Evolutionary conservation across 2,113 vertebrate species (phyloP).

Genomic region (Sapajus apella): DNA sequence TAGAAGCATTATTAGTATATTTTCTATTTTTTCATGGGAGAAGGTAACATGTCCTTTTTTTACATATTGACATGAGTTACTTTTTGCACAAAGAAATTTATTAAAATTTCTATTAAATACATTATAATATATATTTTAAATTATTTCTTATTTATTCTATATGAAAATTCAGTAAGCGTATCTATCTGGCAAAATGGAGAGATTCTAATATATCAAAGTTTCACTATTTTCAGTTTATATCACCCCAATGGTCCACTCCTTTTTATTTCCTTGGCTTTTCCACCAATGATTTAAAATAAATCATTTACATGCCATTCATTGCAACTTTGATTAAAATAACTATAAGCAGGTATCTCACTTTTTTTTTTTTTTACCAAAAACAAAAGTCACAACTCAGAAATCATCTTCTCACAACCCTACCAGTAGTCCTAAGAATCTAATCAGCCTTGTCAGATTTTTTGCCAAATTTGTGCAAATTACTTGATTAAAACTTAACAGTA

Average conservation of each 20-base stretch:
- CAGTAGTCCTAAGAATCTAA: background rate
- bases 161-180: background rate
- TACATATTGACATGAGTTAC: background rate
- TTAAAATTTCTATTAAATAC: background rate
- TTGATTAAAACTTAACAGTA: conserved; percentile 3
- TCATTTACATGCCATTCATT: background rate
- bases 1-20: background rate
- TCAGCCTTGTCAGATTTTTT: background rate
- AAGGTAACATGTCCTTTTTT: background rate
- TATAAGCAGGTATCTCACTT: background rate
- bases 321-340: background rate
- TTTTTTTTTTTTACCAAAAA: background rate
- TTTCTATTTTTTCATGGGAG: background rate
- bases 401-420: background rate
- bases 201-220: background rate
- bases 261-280: background rate
- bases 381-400: conserved; percentile 6
- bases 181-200: background rate
- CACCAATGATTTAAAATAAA: background rate
- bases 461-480: background rate
- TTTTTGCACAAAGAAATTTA: background rate
- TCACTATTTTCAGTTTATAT: background rate
- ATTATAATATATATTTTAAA: background rate
- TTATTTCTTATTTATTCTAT: background rate
- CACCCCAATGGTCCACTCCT: background rate